Conservation (phyloP, 2,113 vertebrate genomes). For the Periophthalmus modestus region DNA sequence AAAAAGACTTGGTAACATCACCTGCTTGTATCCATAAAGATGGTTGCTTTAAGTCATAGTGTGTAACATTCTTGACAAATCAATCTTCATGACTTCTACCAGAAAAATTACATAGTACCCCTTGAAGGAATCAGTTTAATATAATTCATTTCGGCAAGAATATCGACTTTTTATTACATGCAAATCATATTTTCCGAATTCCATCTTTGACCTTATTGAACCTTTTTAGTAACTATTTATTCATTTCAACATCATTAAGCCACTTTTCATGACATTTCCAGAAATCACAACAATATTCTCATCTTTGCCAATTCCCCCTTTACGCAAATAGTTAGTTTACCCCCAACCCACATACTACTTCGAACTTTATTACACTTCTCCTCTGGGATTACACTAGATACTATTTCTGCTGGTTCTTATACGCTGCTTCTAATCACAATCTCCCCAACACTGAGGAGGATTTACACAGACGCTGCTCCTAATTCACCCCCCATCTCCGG, state of each 20-base stretch:
- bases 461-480: slow-evolving; percentile 12
- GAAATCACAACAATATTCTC: neutral
- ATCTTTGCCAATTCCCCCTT: neutral
- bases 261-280: slow-evolving; percentile 1
- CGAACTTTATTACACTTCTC: neutral
- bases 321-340: neutral
- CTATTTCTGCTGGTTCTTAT: neutral
- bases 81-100: too few species aligned
- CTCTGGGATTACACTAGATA: neutral
- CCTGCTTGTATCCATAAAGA: too few species aligned
- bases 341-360: neutral
- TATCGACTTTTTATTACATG: neutral
- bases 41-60: too few species aligned
- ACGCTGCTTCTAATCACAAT: slow-evolving; percentile 3
- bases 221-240: neutral
- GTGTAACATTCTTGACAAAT: too few species aligned
- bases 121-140: neutral
- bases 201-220: neutral
- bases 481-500: slow-evolving; percentile 9
- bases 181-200: neutral
- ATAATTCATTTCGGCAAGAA: neutral
- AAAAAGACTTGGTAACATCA: too few species aligned
- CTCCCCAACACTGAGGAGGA: slow-evolving; percentile 7
- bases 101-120: too few species aligned
- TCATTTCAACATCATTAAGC: slow-evolving; percentile 6